Evolutionary conservation across 2,797 vertebrate genomes (phyloP), one percentile per base, ranked within the genome.

Genomic region (Buphagus erythrorhynchus): DNA sequence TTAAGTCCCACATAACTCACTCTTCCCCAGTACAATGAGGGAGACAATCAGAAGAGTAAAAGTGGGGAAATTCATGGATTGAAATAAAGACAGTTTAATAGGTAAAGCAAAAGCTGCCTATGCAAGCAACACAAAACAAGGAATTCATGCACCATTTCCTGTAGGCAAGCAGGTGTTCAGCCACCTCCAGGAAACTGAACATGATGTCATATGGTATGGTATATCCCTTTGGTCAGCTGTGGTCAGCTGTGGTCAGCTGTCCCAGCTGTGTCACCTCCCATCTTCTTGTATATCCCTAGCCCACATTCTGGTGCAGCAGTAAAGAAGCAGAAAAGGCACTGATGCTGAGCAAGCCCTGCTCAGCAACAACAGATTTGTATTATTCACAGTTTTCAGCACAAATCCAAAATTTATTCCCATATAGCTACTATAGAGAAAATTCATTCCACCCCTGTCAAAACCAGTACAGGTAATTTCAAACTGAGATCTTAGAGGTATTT

Each of bases 291-390:
- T 8, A 33, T 40, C 29, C 33, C 55, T 46, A 46, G 16, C 24
- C 33, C 46, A 68, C 0, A 0, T 33, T 46, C 29, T 52, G 29
- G 24, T 33, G 38, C 55, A 61, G 24, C 29, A 52, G 54, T 40
- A 29, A 33, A 40, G 24, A 52, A 33, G 29, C 46, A 68, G 29
- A 54, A 67, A 76, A 68, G 9, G 24, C 8, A 14, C 29, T 8
- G 46, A 45, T 68, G 28, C 20, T 86, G 63, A 46, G 33, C 28
- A 68, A 61, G 38, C 46, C 35, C 13, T 61, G 38, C 16, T 61
- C 40, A 68, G 20, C 29, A 61, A 6, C 33, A 33, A 61, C 20
- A 46, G 33, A 17, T 68, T 77, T 54, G 11, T 40, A 40, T 15
- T 40, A 45, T 15, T 11, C 6, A 33, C 19, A 14, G 11, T 40